A percentile compares a stretch with the other conserved stretches of the same genome.
Conservation (phyloP, 2,797 vertebrate genomes). For the Podargus strigoides region DNA sequence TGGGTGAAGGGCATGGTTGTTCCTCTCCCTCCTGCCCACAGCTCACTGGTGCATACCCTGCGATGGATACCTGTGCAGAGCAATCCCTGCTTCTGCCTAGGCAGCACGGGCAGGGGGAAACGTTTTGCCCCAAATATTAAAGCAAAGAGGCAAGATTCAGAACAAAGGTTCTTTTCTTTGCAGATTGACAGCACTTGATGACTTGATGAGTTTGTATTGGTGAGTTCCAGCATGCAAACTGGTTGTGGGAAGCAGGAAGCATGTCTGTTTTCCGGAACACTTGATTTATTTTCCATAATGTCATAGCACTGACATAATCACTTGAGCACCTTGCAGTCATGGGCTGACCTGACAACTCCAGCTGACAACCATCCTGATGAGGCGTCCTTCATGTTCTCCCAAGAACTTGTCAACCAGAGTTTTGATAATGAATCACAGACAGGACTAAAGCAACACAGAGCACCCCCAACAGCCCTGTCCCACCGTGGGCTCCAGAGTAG, state of each 20-base stretch:
- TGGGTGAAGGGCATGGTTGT: neutral
- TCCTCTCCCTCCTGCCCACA: neutral
- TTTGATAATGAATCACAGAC: neutral
- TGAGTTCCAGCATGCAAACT: neutral
- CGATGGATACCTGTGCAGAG: neutral
- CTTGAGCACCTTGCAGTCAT: neutral
- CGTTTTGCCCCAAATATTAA: neutral
- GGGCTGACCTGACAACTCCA: neutral
- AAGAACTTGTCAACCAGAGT: neutral
- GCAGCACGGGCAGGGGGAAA: neutral
- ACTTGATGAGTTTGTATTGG: fast-evolving
- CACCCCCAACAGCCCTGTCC: neutral
- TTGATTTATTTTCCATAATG: neutral
- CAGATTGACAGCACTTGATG: neutral
- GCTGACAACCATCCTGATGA: neutral
- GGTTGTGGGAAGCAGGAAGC: neutral
- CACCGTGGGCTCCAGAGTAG: neutral
- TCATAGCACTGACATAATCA: neutral
- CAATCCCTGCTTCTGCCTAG: neutral
- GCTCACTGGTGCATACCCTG: neutral
- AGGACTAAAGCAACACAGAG: neutral
- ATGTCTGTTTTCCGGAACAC: neutral
- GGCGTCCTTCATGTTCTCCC: neutral
- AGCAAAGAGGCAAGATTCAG: neutral
- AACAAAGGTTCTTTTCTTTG: neutral